phyloP scores from a whole-genome alignment of 2,888 invertebrate genomes.

The Thera britannica region DNA sequence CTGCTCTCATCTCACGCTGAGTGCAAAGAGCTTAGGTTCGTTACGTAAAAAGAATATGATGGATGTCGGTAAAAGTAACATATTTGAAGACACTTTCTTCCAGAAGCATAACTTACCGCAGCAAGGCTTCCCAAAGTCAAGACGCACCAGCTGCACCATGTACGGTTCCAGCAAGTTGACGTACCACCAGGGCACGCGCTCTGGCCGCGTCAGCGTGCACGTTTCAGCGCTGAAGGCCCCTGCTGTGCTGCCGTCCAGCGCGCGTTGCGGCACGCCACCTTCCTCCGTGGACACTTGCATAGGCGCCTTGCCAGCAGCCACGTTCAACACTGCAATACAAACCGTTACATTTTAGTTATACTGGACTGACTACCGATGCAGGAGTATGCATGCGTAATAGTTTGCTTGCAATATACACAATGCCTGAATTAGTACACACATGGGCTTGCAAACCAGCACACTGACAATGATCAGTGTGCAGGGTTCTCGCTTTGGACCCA shows the following conservation, averaged over 20 bases:
- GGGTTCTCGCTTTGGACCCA: no score
- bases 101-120: slow-evolving; percentile 88
- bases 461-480: no score
- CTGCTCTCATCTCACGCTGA: no score
- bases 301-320: slow-evolving; percentile 97
- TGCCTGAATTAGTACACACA: no score
- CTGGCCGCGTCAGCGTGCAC: slow-evolving; percentile 93
- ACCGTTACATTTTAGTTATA: background rate
- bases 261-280: slow-evolving; percentile 94
- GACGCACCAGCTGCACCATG: slow-evolving; percentile 95
- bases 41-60: no score
- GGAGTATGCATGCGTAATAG: no score
- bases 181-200: slow-evolving; percentile 97
- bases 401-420: no score
- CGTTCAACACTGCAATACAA: slow-evolving; percentile 90
- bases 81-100: no score
- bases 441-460: no score
- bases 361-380: background rate
- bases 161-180: slow-evolving; percentile 97
- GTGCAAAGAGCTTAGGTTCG: no score
- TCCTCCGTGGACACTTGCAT: slow-evolving; percentile 95
- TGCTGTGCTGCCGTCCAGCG: slow-evolving; percentile 95
- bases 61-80: no score
- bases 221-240: slow-evolving; percentile 92
- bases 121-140: slow-evolving; percentile 96